These are phyloP conservation scores for Podotricha telesiphe DNA, from an alignment of 2,888 invertebrate genomes.

Conservation along the genomic window DNA sequence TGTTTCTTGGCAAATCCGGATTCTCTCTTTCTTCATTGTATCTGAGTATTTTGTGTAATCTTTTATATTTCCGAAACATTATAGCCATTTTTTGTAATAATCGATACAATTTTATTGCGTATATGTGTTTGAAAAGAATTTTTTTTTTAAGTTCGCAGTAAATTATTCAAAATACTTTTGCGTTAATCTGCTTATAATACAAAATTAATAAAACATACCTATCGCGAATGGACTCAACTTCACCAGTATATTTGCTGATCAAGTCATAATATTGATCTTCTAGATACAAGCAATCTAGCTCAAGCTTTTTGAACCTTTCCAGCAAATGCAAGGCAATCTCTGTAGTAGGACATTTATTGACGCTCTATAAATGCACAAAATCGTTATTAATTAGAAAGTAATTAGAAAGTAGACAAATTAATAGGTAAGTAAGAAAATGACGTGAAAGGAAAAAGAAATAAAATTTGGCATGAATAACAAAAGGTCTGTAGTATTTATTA, in stretches of 20 bases:
- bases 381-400: no score
- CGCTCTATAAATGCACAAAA: slow-evolving; percentile 56
- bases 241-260: slow-evolving; percentile 85
- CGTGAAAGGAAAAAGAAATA: no score
- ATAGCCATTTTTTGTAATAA: no score
- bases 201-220: slow-evolving; percentile 60
- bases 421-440: no score
- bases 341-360: slow-evolving; percentile 76
- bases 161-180: no score
- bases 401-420: no score
- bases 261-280: slow-evolving; percentile 90
- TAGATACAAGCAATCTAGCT: slow-evolving; percentile 88
- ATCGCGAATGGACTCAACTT: slow-evolving; percentile 88
- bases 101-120: no score
- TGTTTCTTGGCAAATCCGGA: slow-evolving; percentile 88
- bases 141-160: no score
- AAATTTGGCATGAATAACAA: no score
- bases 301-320: slow-evolving; percentile 87
- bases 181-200: background rate
- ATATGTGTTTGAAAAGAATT: no score
- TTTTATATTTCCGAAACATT: background rate
- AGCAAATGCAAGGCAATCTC: slow-evolving; percentile 79
- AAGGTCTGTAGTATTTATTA: no score
- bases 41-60: slow-evolving; percentile 53
- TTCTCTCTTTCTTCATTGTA: slow-evolving; percentile 91